Base-by-base conservation (phyloP, 2,888 invertebrate species). In the Morinoia aosen region DNA sequence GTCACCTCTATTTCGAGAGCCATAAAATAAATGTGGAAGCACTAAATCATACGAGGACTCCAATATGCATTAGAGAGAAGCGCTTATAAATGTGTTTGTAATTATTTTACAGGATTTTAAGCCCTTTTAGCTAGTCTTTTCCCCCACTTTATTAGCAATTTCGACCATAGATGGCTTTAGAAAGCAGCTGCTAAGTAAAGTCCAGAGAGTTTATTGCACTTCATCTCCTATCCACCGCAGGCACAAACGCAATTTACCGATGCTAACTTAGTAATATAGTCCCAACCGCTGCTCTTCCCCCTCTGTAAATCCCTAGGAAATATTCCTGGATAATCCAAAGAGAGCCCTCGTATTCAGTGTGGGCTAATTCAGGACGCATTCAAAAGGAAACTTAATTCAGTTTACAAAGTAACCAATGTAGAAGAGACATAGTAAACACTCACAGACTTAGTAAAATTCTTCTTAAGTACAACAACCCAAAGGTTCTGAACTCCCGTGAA, bases 1-100 rank as follows among this genome's bases (percentile, higher is more conserved):
- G 33, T 76, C 76, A 16, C 76, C 25, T 33, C 33, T 25, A 76
- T 76, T 76, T 76, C 10, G 76, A 76, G 33, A 76, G 25, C 76
- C 76, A 76, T 76, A 76, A 76, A 76, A 76, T 16, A 76, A 76
- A 76, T 76, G 76, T 76, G 76, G 76, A 76, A 76, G 76, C 76
- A 33, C 8, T 76, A 76, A 76, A 76, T 76, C 76, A 76, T 76
- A 76, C 0, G 25, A 76, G 76, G 25, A 76, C 76, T 76, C 25
- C 10, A 25, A 76, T 25, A 76, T 76, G 10, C 33, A 76, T 25
- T 25, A 19, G 76, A 61, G 61, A 61, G 19, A 19, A 76, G 76
- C 19, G 76, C 33, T 76, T 76, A 33, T 25, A 33, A 76, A 76
- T 76, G 25, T 76, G 33, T 76, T 76, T 33, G 25, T 76, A 76